Evolutionary conservation across 2,797 vertebrate species (phyloP).

Genomic region (Coregonus sp.): DNA sequence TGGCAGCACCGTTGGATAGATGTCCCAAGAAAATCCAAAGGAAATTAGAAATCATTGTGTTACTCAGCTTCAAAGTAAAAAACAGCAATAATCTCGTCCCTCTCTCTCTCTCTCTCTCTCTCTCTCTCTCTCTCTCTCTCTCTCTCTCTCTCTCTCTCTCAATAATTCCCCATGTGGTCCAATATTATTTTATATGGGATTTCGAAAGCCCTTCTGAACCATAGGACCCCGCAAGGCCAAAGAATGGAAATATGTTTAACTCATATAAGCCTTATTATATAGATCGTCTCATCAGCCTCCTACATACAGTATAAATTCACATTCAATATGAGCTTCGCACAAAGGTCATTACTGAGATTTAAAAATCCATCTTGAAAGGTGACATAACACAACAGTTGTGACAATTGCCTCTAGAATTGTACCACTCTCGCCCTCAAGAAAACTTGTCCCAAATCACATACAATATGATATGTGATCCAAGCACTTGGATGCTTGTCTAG

Average conservation of each 20-base stretch:
- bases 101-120: constrained; percentile 41
- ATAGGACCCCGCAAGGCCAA: constrained; percentile 6
- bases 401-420: too few species aligned
- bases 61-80: constrained; percentile 67
- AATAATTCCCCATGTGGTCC: constrained; percentile 34
- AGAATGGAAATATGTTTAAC: constrained; percentile 5
- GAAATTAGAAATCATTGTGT: constrained; percentile 74
- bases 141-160: constrained; percentile 30
- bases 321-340: too few species aligned
- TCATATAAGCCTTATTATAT: neutral
- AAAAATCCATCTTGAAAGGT: too few species aligned
- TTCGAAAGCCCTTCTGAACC: constrained; percentile 30
- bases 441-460: too few species aligned
- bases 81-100: constrained; percentile 59
- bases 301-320: neutral
- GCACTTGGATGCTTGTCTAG: neutral
- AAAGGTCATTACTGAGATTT: too few species aligned
- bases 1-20: constrained; percentile 76
- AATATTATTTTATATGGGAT: constrained; percentile 46
- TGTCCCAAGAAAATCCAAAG: constrained; percentile 64
- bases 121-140: constrained; percentile 33
- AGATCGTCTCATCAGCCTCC: neutral
- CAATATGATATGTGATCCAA: too few species aligned
- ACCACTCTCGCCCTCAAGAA: too few species aligned
- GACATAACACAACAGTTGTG: too few species aligned